phyloP scores from a whole-genome alignment of 2,888 invertebrate genomes.

The Tinea trinotella region DNA sequence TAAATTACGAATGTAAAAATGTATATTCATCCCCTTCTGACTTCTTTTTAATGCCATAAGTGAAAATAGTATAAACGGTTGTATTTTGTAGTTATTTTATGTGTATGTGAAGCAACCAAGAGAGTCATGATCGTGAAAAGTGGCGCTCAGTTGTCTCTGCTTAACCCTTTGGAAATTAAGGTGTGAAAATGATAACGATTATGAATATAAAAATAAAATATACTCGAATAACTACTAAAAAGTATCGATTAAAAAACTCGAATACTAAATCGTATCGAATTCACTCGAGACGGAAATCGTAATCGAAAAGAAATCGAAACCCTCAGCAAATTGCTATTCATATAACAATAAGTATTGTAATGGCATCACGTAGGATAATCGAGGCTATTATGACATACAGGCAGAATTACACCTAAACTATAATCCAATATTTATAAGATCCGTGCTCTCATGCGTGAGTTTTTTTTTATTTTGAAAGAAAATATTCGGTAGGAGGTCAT shows the following conservation, averaged over 20 bases:
- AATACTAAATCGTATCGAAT: conserved; percentile 43
- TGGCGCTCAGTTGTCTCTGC: no score
- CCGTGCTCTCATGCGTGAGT: conserved; percentile 38
- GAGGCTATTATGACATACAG: conserved; percentile 67
- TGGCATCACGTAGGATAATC: conserved; percentile 70
- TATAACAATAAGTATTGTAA: conserved; percentile 55
- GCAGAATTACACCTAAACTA: conserved; percentile 64
- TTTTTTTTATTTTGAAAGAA: no score
- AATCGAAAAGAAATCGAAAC: conserved; percentile 62
- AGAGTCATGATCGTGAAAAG: no score
- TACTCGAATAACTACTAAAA: no score
- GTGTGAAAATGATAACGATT: neutral
- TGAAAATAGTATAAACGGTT: no score
- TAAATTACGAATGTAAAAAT: no score
- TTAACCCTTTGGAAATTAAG: no score
- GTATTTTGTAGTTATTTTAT: no score
- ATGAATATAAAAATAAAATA: neutral
- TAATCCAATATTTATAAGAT: conserved; percentile 70
- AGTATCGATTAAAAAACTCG: conserved; percentile 21
- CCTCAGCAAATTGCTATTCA: conserved; percentile 42
- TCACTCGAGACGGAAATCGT: conserved; percentile 50
- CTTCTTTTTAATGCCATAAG: no score
- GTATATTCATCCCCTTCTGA: no score
- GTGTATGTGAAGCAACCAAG: no score
- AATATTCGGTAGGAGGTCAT: no score